phyloP scores from a whole-genome alignment of 2,113 vertebrate genomes.

The Megaceryle maxima region DNA sequence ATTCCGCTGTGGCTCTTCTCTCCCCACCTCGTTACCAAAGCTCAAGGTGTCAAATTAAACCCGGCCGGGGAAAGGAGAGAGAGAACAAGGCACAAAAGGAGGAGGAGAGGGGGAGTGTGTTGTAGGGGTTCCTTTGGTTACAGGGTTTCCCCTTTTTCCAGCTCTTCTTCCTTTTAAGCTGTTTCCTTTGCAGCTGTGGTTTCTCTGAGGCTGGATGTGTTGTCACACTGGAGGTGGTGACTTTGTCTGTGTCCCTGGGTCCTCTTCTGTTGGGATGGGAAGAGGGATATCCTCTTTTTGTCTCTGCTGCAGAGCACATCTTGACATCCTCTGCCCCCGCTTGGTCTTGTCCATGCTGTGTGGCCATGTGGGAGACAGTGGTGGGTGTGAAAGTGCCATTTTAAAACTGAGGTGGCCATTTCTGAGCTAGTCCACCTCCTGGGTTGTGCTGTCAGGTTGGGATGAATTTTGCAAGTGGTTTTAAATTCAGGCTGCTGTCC shows the following conservation, averaged over 20 bases:
- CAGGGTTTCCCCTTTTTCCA: neutral
- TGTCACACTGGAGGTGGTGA: neutral
- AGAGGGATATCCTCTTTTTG: neutral
- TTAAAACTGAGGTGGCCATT: neutral
- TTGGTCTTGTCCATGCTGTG: neutral
- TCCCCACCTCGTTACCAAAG: constrained; percentile 88
- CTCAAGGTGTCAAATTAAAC: constrained; percentile 99
- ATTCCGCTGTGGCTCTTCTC: constrained; percentile 91
- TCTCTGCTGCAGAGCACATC: neutral
- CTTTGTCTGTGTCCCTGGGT: neutral
- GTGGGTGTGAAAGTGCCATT: neutral
- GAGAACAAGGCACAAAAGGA: constrained; percentile 29
- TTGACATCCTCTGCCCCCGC: neutral
- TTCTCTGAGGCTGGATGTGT: neutral
- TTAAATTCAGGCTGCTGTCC: neutral
- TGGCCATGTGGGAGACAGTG: neutral
- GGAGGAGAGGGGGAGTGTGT: neutral
- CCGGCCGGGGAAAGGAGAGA: constrained; percentile 75
- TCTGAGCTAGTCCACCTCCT: neutral
- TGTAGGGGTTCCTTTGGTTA: neutral
- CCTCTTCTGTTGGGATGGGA: neutral
- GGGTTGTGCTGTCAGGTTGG: neutral
- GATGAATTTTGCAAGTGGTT: neutral
- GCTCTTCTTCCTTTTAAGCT: neutral
- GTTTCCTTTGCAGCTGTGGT: neutral